Conservation (phyloP, 2,797 vertebrate genomes). For the Oreortyx pictus region DNA sequence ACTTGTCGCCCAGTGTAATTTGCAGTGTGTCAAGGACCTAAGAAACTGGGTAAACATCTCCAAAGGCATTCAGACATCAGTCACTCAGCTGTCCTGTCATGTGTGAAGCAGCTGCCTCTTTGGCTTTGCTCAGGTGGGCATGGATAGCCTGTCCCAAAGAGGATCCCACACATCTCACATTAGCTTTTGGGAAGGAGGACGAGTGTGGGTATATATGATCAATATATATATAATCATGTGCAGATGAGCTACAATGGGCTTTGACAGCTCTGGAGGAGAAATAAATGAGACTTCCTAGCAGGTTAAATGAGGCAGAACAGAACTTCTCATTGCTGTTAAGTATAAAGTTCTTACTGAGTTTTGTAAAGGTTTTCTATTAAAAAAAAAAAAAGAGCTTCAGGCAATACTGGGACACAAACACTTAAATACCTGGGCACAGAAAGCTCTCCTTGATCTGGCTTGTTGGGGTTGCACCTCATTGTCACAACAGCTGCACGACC, state of each 20-base stretch:
- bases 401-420: neutral
- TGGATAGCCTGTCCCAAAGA: neutral
- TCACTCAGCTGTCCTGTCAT: neutral
- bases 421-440: slow-evolving; percentile 89
- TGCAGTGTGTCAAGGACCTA: neutral
- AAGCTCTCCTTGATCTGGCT: slow-evolving; percentile 84
- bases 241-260: neutral
- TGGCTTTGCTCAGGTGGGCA: neutral
- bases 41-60: neutral
- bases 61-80: neutral
- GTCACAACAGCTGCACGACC: slow-evolving; percentile 91
- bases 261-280: neutral
- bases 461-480: slow-evolving; percentile 90
- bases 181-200: neutral
- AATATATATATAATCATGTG: neutral
- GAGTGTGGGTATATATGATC: neutral
- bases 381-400: neutral
- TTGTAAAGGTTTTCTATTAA: neutral
- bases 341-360: neutral
- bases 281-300: neutral
- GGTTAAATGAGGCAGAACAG: neutral
- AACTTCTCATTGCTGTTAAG: neutral
- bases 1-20: neutral
- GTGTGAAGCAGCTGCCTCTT: neutral
- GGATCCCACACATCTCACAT: neutral